Base-by-base conservation (phyloP, 2,113 vertebrate genomes). In the Laticauda laticaudata region DNA sequence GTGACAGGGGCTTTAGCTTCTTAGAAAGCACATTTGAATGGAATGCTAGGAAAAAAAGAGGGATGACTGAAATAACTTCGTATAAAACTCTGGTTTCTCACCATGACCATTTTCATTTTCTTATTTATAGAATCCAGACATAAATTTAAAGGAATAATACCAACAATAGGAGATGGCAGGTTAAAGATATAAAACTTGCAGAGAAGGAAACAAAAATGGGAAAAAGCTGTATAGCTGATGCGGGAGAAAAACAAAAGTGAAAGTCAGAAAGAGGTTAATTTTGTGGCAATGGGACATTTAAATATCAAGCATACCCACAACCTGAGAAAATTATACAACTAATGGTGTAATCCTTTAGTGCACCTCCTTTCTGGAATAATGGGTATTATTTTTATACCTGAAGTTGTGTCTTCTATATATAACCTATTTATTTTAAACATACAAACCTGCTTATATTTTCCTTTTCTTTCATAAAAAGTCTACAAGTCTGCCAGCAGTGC, bases 401-500 rank as follows among this genome's bases (percentile, higher is more conserved):
- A 87, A 34, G 12, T n/a, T 87, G 26, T 11, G 43, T 3, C 24
- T 55, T 43, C 48, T 24, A 21, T 8, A 88, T 5, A 43, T 20
- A 45, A 20, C 23, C 57, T 75, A 7, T 85, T 91, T 15, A 64
- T 48, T 91, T 53, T 34, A 89, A 64, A 51, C 6, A 87, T 39
- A 92, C 92, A 0, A 93, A 93, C 97, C 96, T 96, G 21, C 91
- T 88, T 90, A 92, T 51, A 43, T 23, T 93, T 0, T 12, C 34
- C 64, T 87, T 94, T 8, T 95, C 94, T 86, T 96, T 95, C 93
- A 93, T 91, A 20, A 96, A 51, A 85, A 96, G 55, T 1, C 48
- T 96, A 94, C 96, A 97, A 86, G 97, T 86, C 24, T 96, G 96
- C 15, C n/a, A 81, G 85, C 97, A 98, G 4, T 97, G 96, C 61